Base-by-base conservation (phyloP, 2,113 vertebrate species). In the rabbit (Oryctolagus cuniculus) region DNA sequence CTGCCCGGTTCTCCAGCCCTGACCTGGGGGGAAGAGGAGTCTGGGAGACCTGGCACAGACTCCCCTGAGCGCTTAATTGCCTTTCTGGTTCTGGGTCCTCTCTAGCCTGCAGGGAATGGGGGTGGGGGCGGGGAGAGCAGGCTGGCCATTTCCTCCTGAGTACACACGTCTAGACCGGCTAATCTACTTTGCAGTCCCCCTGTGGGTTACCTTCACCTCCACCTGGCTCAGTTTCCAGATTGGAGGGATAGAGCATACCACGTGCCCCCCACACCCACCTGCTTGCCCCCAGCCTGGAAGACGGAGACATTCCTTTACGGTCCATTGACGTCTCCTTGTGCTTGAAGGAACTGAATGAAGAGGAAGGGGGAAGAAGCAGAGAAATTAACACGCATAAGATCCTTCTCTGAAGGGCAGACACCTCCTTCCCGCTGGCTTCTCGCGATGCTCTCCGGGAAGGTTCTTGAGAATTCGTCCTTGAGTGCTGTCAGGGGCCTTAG, bases 21-120 rank as follows among this genome's bases (percentile, higher is more conserved):
- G 91, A 95, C 96, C 96, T 93, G 55, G 86, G 69, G 88, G 38
- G 69, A 93, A 83, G 89, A 80, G 72, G 87, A 93, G 49, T 95
- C 92, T 85, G 72, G 61, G 55, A 95, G 90, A 38, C 16, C n/a
- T 81, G 91, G 89, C 64, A 49, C 34, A 49, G 78, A 53, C 44
- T 69, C 2, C 21, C 61, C 55, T 58, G 83, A 86, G 82, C 24
- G 55, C 83, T 87, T 94, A 58, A 87, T 53, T 87, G 81, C 63
- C 58, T 95, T 79, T 90, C 93, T 94, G 81, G 36, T 93, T 96
- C 90, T 91, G 78, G 51, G 63, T 77, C 11, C 34, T 91, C 66
- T 72, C 44, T 24, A 66, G 89, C 55, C 38, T 51, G 3, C 17
- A n/a, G 64, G 79, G 64, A 79, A 70, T n/a, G 3, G 25, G 25